Evolutionary conservation across 2,113 vertebrate genomes (phyloP).

Genomic region (Hemibagrus wyckioides): DNA sequence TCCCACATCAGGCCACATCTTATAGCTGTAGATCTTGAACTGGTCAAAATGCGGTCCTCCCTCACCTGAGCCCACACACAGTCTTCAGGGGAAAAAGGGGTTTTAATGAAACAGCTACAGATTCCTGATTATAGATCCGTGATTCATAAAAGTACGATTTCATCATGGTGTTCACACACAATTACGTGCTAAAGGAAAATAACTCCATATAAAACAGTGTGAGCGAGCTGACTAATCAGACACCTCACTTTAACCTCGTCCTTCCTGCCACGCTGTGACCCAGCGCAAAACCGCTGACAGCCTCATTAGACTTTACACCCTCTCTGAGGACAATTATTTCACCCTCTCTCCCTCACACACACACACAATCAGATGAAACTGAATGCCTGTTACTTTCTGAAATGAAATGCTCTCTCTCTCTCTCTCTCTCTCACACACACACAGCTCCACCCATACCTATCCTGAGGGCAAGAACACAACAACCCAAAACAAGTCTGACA

Average conservation of each 20-base stretch:
- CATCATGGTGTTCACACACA: not conserved
- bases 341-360: not conserved
- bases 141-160: not conserved
- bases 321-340: constrained; percentile 22
- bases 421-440: not conserved
- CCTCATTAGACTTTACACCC: constrained; percentile 18
- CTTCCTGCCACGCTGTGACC: constrained; percentile 9
- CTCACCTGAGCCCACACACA: not conserved
- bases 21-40: not conserved
- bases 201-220: not conserved
- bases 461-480: not conserved
- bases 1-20: not conserved
- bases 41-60: too few species aligned
- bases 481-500: constrained; percentile 9
- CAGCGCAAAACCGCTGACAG: not conserved
- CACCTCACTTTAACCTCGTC: not conserved
- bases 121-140: not conserved
- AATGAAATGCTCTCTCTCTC: not conserved
- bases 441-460: not conserved
- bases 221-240: constrained; percentile 2
- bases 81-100: too few species aligned
- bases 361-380: not conserved
- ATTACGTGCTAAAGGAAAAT: not conserved
- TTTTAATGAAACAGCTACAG: not conserved
- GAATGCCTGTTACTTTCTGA: not conserved